Evolutionary conservation across 1,140 invertebrate species (phyloP).

Genomic region (Diorhabda elongata): DNA sequence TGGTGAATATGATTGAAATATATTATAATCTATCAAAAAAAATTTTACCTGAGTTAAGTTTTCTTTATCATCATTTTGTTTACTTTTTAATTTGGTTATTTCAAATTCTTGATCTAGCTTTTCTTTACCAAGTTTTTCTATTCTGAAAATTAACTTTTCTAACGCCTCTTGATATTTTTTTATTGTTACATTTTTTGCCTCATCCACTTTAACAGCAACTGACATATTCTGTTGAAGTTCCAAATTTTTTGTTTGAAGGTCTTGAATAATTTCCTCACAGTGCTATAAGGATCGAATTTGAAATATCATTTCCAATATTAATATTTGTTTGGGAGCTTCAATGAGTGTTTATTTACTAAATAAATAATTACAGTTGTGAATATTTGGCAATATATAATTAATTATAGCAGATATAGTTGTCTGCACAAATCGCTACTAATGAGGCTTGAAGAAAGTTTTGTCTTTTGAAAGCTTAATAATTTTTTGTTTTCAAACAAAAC

Average conservation of each 20-base stretch:
- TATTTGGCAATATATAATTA: too few species aligned
- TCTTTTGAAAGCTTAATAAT: too few species aligned
- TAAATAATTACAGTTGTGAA: too few species aligned
- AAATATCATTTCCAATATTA: too few species aligned
- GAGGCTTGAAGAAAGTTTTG: too few species aligned
- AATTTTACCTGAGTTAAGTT: constrained; percentile 34
- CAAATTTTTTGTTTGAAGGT: constrained; percentile 65
- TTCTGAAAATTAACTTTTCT: constrained; percentile 41
- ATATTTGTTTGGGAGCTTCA: too few species aligned
- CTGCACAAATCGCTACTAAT: too few species aligned
- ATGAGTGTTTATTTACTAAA: too few species aligned
- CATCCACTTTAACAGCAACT: constrained; percentile 70
- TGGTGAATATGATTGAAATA: not conserved
- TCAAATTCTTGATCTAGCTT: constrained; percentile 32
- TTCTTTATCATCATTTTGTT: constrained; percentile 37
- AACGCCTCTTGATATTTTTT: constrained; percentile 58
- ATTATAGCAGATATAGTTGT: too few species aligned
- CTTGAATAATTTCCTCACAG: constrained; percentile 70
- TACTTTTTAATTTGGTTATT: constrained; percentile 33
- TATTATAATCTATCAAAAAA: not conserved
- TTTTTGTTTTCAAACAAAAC: too few species aligned
- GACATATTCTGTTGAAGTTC: constrained; percentile 74
- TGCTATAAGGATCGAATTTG: constrained; percentile 52
- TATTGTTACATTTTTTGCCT: constrained; percentile 67
- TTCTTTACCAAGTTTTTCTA: constrained; percentile 40